Base-by-base conservation (phyloP, 2,888 invertebrate species). In the Brassicogethes aeneus region DNA sequence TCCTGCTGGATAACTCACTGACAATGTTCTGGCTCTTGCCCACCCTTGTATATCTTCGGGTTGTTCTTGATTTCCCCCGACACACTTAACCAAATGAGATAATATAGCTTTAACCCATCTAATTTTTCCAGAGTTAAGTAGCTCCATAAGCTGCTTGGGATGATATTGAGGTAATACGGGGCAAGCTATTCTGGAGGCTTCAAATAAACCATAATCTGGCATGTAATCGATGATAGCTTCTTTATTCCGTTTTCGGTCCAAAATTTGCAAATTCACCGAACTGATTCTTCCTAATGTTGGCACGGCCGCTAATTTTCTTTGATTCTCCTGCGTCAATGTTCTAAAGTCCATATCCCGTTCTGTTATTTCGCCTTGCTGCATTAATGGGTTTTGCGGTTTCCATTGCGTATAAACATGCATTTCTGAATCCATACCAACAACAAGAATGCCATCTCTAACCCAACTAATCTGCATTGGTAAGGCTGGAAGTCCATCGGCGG, bases 371-470 rank as follows among this genome's bases (percentile, higher is more conserved):
- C 31, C 36, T 16, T 40, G 42, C 13, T 60, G 59, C 1, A 53
- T 17, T 2, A 51, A 39, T 15, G 55, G 54, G 41, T 64, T 61
- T 56, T 82, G 80, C 0, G 89, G 85, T 59, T 88, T 88, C 97
- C 97, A 99, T 61, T 99, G 99, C 1, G 95, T 94, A 64, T 96
- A 99, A 0, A 99, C 95, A 60, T 97, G 95, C 94, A 99, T 96
- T 66, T 99, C 99, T 2, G 95, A 96, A 64, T 97, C 95, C 96
- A 99, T 96, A 2, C 97, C 99, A 1, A 99, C 95, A 0, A 99
- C 93, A 1, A 99, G 71, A 50, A 99, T 92, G 1, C 97, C 97
- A 61, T 97, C 97, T 15, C 99, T 77, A 1, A 97, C 62, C 97
- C 99, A 99, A 2, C 94, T 94, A 56, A 97, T 88, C 65, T 96